Percentiles rank a stretch among this genome's conserved stretches.
These are phyloP conservation scores for Coracias cyanogaster DNA, from an alignment of 2,797 vertebrate species.

Conservation along the genomic window DNA sequence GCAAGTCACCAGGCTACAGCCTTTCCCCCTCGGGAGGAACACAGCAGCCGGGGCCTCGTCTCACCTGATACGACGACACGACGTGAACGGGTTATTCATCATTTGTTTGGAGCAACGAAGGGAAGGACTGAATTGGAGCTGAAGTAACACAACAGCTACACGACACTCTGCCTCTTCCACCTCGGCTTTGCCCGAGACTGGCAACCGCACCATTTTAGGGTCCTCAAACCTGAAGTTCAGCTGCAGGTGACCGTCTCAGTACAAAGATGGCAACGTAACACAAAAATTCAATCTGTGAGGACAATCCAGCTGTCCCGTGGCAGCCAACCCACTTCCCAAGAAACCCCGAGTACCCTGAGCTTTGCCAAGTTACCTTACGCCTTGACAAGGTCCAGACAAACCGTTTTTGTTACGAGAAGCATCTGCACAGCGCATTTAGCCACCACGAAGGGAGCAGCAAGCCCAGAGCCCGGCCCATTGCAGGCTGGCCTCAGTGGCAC, in stretches of 20 bases:
- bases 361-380: neutral
- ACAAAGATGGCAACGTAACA: neutral
- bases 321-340: neutral
- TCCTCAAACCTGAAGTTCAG: neutral
- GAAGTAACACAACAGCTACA: neutral
- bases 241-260: neutral
- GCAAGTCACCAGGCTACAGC: neutral
- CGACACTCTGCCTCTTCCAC: neutral
- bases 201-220: neutral
- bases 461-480: neutral
- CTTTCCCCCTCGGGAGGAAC: neutral
- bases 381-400: neutral
- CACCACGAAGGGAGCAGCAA: neutral
- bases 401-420: neutral
- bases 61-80: neutral
- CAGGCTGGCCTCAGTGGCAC: neutral
- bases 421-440: neutral
- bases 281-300: neutral
- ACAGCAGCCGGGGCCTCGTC: neutral
- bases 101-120: neutral
- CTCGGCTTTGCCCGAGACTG: neutral
- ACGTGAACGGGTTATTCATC: neutral
- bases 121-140: constrained; percentile 18
- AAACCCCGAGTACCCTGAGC: neutral
- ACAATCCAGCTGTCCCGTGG: neutral